These are phyloP conservation scores for Phymatocera aterrima DNA, from an alignment of 2,888 invertebrate genomes.

Conservation along the genomic window DNA sequence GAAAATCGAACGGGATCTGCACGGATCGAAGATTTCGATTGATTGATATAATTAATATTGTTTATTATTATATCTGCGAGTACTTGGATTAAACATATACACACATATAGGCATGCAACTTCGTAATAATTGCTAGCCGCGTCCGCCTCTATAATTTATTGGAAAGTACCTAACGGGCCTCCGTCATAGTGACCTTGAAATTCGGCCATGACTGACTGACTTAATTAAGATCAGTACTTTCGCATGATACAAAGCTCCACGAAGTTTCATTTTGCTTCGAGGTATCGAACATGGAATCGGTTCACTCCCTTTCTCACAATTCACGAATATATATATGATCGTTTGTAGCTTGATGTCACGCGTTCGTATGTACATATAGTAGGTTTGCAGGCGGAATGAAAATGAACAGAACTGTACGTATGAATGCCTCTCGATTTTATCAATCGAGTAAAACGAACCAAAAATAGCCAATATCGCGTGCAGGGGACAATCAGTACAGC, in stretches of 20 bases:
- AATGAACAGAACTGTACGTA: background rate
- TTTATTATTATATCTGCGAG: too few relatives aligned
- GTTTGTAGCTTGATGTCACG: too few relatives aligned
- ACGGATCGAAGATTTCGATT: too few relatives aligned
- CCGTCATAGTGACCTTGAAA: constrained; percentile 18
- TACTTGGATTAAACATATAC: too few relatives aligned
- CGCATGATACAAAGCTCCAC: background rate
- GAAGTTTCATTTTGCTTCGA: background rate
- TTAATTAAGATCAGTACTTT: background rate
- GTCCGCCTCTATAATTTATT: constrained; percentile 16
- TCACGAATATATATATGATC: too few relatives aligned
- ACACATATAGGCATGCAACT: too few relatives aligned
- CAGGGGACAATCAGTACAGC: background rate
- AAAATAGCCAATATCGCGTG: background rate
- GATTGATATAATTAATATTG: too few relatives aligned
- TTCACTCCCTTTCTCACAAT: background rate
- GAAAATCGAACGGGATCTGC: too few relatives aligned
- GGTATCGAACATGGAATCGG: background rate
- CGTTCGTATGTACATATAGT: too few relatives aligned
- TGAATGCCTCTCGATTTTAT: background rate
- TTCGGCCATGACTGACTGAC: background rate
- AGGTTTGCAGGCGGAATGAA: background rate
- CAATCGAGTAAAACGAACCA: background rate
- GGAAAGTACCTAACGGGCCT: constrained; percentile 21
- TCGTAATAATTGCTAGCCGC: background rate